Evolutionary conservation across 53 echinoderm and acorn worm genomes (phyloP).

Genomic region (Arbacia lixula): DNA sequence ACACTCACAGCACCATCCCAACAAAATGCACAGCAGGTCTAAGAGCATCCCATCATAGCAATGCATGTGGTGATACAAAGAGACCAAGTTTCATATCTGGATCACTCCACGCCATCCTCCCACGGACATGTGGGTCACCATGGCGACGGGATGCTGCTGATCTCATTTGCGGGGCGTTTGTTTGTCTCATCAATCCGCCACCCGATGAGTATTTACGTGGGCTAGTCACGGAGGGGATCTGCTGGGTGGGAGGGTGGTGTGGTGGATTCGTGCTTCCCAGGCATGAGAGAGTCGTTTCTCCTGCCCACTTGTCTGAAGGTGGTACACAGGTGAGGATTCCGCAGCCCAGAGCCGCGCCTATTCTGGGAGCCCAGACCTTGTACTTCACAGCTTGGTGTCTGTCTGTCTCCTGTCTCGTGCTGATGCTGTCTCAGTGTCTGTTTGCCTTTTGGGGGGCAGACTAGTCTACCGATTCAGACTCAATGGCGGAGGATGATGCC

Average conservation of each 20-base stretch:
- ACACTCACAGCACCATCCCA: slow-evolving; percentile 1
- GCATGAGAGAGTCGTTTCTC: no score
- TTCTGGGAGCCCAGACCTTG: no score
- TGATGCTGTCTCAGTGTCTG: no score
- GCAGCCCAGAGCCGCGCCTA: no score
- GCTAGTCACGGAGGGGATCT: slow-evolving; percentile 22
- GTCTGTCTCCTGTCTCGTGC: no score
- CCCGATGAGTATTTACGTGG: slow-evolving; percentile 31
- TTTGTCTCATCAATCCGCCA: slow-evolving; percentile 22
- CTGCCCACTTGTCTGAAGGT: slow-evolving; percentile 18
- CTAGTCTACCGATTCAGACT: no score
- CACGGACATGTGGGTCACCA: slow-evolving; percentile 29
- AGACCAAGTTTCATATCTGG: not conserved
- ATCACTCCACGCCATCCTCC: slow-evolving; percentile 1
- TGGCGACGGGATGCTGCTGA: slow-evolving; percentile 15
- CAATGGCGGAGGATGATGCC: no score
- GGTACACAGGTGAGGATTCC: no score
- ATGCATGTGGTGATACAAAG: no score
- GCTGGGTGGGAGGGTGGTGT: slow-evolving; percentile 20
- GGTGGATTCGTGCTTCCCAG: slow-evolving; percentile 7
- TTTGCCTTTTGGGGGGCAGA: no score
- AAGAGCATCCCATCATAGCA: not conserved
- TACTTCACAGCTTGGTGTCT: no score
- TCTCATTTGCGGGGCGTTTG: slow-evolving; percentile 4
- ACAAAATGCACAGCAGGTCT: not conserved